Base-by-base conservation (phyloP, 1,140 invertebrate species). In the Drosophila bifasciata region DNA sequence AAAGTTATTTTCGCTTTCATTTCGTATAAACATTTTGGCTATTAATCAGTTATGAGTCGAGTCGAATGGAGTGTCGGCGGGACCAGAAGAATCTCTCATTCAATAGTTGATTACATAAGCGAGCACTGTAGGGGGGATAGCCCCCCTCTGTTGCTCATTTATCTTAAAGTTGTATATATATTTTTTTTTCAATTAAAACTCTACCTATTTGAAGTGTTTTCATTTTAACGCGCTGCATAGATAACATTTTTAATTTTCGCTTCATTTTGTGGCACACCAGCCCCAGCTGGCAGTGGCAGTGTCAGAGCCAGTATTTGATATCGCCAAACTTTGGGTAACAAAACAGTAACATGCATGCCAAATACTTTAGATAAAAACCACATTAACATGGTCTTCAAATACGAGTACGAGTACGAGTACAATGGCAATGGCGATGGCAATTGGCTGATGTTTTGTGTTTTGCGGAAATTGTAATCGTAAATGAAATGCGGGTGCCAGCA, bases 31-130 rank as follows among this genome's bases (percentile, higher is more conserved):
- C 71, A 36, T 36, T 63, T 75, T 70, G 58, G 71, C 75, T 77
- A 75, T 77, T 77, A 77, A 77, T 75, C 75, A 77, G 75, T 75
- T 75, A 70, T 75, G 71, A 70, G 55, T 69, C 70, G 73, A 40
- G 50, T 28, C 25, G 25, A 36, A 49, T 60, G 41, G 49, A 19
- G 46, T 57, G 41, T 46, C 44, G 6, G 25, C 63, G 46, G 46
- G 51, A 19, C 70, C 40, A 45, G 59, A 68, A 76, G 73, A 74
- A 77, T 75, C 46, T 48, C 57, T 13, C 32, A 36, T 36, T 36
- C 32, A 36, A 36, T 11, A 13, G 39, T 50, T 45, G 64, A 68
- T 77, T 77, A 49, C 70, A 66, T 58, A 77, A 77, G 55, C n/a
- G 55, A 11, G 39, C 21, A 13, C 28, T 45, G 49, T 16, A 23